Evolutionary conservation across 2,888 invertebrate genomes (phyloP), one percentile per base, ranked within the genome.

Genomic region (Xestia sexstrigata): DNA sequence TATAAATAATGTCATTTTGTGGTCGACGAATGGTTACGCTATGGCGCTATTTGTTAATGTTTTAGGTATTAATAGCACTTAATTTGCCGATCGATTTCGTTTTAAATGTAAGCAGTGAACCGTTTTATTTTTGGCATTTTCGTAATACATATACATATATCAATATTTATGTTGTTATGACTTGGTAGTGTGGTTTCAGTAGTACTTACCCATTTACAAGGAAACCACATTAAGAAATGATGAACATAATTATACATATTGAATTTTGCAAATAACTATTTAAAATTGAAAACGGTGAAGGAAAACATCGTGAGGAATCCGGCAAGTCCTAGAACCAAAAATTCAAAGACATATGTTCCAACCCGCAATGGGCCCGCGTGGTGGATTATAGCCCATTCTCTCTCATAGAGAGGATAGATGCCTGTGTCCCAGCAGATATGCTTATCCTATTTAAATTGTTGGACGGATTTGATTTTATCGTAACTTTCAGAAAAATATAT

Each of bases 1-100:
- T 35, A 35, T 47, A n/a, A n/a, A n/a, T n/a, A n/a, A n/a, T 70
- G 82, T 82, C 79, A 84, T 79, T 72, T 78, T 87, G 88, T 67
- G 88, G 88, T 87, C 47, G 13, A 30, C n/a, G 15, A 26, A 55
- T 52, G 71, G 69, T 70, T 70, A 70, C 15, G 13, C 42, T 45
- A 42, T 58, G 23, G 30, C 42, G 35, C 39, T 30, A 39, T 80
- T 80, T 68, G 35, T 47, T 79, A 60, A 26, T 47, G 58, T 70
- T 70, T 35, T 35, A 23, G 15, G 5, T 71, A 76, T 72, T 83
- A 62, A 52, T 83, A 84, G 49, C 17, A 65, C 9, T 65, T 71
- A n/a, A 74, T 69, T 75, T 52, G 26, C 7, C 35, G 30, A 70
- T 39, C 7, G 26, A 69, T 49, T 81, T 67, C 35, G 8, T 49